phyloP scores from a whole-genome alignment of 2,113 vertebrate genomes.

The Cyphomyrus discorhynchus region DNA sequence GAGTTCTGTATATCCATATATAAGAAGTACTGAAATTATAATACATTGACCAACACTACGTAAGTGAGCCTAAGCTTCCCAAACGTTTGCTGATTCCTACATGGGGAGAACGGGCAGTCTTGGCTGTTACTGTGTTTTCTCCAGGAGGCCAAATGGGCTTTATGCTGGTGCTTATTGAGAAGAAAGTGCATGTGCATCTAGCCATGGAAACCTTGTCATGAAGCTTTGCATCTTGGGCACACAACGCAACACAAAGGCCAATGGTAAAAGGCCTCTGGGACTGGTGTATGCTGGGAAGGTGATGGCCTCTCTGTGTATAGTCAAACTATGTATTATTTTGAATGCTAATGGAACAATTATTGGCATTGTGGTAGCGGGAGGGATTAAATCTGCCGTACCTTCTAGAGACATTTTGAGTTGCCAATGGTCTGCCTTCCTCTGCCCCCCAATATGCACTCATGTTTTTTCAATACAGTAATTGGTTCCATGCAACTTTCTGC shows the following conservation, averaged over 20 bases:
- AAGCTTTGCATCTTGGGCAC: slow-evolving; percentile 14
- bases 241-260: no score
- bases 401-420: neutral
- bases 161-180: neutral
- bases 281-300: neutral
- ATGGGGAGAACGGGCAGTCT: neutral
- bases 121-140: neutral
- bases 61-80: neutral
- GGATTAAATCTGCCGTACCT: neutral
- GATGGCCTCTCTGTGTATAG: neutral
- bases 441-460: neutral
- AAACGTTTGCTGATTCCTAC: neutral
- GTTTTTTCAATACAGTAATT: neutral
- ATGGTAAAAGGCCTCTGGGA: no score
- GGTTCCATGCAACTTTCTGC: neutral
- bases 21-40: neutral
- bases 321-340: neutral
- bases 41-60: neutral
- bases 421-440: neutral
- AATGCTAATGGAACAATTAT: neutral
- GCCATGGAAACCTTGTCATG: neutral
- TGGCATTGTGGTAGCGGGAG: neutral
- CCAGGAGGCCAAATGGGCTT: neutral
- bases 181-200: neutral
- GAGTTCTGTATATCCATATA: neutral